A percentile compares a stretch with the other conserved stretches of the same genome.
These are phyloP conservation scores for Nymphicus hollandicus DNA, from an alignment of 2,113 vertebrate genomes.

Conservation along the genomic window DNA sequence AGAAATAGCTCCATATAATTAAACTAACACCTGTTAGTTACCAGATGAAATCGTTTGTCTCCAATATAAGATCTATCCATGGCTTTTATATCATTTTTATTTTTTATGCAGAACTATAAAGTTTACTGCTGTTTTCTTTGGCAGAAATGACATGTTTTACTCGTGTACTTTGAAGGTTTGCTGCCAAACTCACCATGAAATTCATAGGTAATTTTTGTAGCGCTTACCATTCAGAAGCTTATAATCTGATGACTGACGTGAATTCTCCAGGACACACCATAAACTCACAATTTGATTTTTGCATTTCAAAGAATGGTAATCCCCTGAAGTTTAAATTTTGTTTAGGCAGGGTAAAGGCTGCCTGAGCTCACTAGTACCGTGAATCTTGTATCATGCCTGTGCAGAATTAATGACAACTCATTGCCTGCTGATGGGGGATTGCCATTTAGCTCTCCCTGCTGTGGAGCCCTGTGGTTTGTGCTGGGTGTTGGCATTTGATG, in stretches of 20 bases:
- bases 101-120: not conserved
- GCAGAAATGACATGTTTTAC: constrained; percentile 9
- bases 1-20: not conserved
- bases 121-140: constrained; percentile 5
- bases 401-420: not conserved
- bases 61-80: not conserved
- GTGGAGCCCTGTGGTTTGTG: not conserved
- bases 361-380: not conserved
- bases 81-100: not conserved
- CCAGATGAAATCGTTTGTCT: not conserved
- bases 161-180: not conserved
- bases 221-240: constrained; percentile 8
- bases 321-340: not conserved
- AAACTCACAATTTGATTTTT: not conserved
- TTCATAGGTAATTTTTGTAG: constrained; percentile 8
- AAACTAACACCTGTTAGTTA: not conserved
- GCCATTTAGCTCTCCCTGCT: not conserved
- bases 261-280: not conserved
- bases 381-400: not conserved
- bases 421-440: not conserved
- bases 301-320: not conserved
- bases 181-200: not conserved
- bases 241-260: not conserved
- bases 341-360: not conserved
- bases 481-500: not conserved